phyloP scores from a whole-genome alignment of 2,113 vertebrate species.

The Spea bombifrons region DNA sequence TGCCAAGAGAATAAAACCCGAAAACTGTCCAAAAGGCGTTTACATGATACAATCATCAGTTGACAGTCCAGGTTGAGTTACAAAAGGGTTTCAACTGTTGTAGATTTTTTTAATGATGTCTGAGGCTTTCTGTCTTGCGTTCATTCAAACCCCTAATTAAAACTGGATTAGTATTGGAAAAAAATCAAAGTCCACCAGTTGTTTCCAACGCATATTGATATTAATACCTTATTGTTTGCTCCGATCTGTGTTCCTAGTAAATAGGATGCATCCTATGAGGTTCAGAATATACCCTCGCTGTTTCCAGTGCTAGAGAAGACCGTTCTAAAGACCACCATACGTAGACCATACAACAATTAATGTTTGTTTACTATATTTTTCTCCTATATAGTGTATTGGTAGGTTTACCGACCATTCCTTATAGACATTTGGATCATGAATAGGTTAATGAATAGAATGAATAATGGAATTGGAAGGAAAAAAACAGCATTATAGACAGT shows the following conservation, averaged over 20 bases:
- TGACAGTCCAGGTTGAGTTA: background rate
- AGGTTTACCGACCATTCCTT: too few species aligned
- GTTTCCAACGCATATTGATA: background rate
- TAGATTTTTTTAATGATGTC: background rate
- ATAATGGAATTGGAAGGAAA: too few species aligned
- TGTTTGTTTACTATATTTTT: too few species aligned
- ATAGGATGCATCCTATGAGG: background rate
- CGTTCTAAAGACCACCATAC: too few species aligned
- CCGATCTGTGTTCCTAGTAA: background rate
- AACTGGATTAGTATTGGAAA: slow-evolving; percentile 4
- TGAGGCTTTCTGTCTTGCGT: background rate
- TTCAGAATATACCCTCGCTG: too few species aligned
- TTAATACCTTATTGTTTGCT: slow-evolving; percentile 6
- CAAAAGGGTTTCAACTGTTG: background rate
- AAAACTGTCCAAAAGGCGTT: background rate
- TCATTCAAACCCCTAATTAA: slow-evolving; percentile 17
- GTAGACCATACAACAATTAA: too few species aligned
- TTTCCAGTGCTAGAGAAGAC: too few species aligned
- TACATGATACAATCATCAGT: background rate
- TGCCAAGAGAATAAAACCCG: background rate
- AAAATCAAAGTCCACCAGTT: slow-evolving; percentile 1
- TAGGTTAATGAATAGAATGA: too few species aligned
- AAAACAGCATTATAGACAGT: too few species aligned
- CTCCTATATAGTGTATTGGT: too few species aligned
- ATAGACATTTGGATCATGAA: too few species aligned